Evolutionary conservation across 2,888 invertebrate genomes (phyloP).

Genomic region (Vesta saturnalis): DNA sequence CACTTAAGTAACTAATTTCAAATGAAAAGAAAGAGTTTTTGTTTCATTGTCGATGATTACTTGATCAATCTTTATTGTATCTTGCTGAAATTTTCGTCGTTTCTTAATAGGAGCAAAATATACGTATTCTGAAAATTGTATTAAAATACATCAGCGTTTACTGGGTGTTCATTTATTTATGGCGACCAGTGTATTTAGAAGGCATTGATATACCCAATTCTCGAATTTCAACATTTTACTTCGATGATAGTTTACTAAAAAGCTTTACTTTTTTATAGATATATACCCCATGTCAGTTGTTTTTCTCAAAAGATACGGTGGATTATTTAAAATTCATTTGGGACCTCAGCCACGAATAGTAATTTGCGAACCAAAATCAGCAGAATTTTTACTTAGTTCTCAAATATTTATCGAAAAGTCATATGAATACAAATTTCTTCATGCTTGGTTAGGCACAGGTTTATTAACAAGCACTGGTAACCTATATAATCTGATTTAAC

Average conservation of each 20-base stretch:
- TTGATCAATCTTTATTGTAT: too few species aligned
- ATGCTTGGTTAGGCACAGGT: conserved; percentile 57
- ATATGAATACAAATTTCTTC: conserved; percentile 52
- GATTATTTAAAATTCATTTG: background rate
- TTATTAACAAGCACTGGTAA: conserved; percentile 57
- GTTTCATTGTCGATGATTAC: too few species aligned
- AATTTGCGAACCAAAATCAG: conserved; percentile 33
- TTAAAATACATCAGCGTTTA: too few species aligned
- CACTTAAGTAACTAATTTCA: too few species aligned
- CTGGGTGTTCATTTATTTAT: too few species aligned
- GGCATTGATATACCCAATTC: too few species aligned
- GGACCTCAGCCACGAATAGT: conserved; percentile 26
- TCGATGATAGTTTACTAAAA: background rate
- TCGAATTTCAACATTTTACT: background rate
- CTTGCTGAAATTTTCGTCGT: too few species aligned
- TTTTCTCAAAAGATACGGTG: conserved; percentile 67
- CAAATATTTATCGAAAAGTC: conserved; percentile 53
- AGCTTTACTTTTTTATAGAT: conserved; percentile 61
- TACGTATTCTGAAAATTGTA: too few species aligned
- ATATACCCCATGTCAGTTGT: conserved; percentile 77
- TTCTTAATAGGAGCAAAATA: too few species aligned
- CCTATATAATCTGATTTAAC: too few species aligned
- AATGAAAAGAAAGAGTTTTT: too few species aligned
- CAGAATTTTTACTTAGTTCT: conserved; percentile 52
- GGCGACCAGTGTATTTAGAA: too few species aligned